Base-by-base conservation (phyloP, 2,888 invertebrate genomes). In the Aphrophora alni region DNA sequence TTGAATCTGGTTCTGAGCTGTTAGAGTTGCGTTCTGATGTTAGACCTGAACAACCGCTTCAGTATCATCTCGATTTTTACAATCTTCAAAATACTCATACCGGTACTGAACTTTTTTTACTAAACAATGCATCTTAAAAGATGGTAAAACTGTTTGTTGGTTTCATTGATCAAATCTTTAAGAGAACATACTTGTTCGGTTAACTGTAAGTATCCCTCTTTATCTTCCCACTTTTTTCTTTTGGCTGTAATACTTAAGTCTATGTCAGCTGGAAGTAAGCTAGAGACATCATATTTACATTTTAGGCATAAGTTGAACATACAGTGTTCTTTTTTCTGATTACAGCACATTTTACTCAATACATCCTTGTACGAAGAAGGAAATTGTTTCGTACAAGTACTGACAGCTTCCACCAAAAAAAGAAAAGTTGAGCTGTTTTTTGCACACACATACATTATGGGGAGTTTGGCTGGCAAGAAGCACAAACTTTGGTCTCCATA, bases 361-460 rank as follows among this genome's bases (percentile, higher is more conserved):
- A 75, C 21, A 24, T 75, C 75, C 21, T 75, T 75, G 21, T 75
- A 75, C n/a, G 75, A n/a, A n/a, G 38, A 8, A 7, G 75, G 75
- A n/a, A 75, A 75, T 12, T 75, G n/a, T 75, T 38, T 38, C 0
- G 38, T 38, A 38, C 38, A 38, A 21, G 12, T 75, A 38, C 17
- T 33, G n/a, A 75, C 14, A 24, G 75, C 75, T 74, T 75, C 38
- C n/a, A 75, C 38, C 44, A 75, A 24, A n/a, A 25, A 75, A 75
- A 26, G n/a, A 25, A 17, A 75, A 75, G 51, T 75, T 75, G 8
- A 75, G 44, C 10, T 75, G 75, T 25, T 75, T 75, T 59, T 38
- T 75, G 51, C 75, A 75, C 21, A 75, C 26, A 75, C 75, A 75
- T 4, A 75, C 75, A 59, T 51, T 75, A 51, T 75, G 75, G 4